These are phyloP conservation scores for Glaucopsyche alexis DNA, from an alignment of 2,888 invertebrate species.

Conservation along the genomic window DNA sequence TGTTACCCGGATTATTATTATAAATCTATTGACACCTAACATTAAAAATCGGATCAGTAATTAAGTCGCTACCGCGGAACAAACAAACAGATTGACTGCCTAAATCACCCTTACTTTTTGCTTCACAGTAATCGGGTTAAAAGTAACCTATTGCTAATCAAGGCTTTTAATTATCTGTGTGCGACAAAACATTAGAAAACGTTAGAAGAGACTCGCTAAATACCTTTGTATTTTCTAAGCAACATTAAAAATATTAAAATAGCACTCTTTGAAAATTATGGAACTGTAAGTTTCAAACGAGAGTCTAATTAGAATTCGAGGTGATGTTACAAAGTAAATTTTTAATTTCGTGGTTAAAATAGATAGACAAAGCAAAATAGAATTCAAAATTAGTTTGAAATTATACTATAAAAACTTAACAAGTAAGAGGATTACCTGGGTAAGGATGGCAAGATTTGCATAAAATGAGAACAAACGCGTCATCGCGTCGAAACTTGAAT, in stretches of 20 bases:
- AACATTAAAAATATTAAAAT: background rate
- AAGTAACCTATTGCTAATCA: too few species aligned
- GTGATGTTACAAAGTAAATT: constrained; percentile 9
- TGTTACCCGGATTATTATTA: too few species aligned
- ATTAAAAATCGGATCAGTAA: too few species aligned
- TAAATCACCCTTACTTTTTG: too few species aligned
- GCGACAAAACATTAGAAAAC: background rate
- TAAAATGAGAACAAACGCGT: too few species aligned
- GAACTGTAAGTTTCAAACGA: constrained; percentile 14
- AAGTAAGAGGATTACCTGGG: background rate
- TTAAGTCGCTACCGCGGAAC: too few species aligned
- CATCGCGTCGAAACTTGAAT: too few species aligned
- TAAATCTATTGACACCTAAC: too few species aligned
- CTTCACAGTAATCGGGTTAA: too few species aligned
- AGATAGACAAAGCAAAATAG: background rate
- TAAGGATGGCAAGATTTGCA: background rate
- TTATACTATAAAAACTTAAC: background rate
- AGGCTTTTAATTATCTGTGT: background rate
- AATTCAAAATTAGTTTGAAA: background rate
- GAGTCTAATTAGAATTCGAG: constrained; percentile 17
- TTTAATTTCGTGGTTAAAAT: constrained; percentile 11
- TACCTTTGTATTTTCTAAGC: background rate
- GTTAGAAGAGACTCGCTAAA: background rate
- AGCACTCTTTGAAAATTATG: constrained; percentile 11
- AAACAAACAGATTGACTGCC: too few species aligned